These are phyloP conservation scores for Drosophila rhopaloa DNA, from an alignment of 1,140 invertebrate species.

Conservation along the genomic window DNA sequence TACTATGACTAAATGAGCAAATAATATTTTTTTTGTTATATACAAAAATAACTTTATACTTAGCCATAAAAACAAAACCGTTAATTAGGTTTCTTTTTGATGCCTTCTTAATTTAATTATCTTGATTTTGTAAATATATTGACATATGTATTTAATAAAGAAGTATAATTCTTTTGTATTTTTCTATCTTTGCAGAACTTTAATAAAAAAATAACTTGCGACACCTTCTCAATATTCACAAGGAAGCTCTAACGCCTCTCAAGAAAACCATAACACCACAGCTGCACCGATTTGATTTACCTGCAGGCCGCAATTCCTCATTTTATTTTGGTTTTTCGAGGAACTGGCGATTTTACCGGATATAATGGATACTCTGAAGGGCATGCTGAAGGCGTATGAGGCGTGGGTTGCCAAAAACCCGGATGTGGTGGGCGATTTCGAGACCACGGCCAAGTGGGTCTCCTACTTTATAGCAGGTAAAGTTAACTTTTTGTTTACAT, in stretches of 20 bases:
- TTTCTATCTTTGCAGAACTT: not conserved
- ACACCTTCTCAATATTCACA: not conserved
- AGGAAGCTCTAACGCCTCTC: slow-evolving; percentile 18
- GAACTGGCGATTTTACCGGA: slow-evolving; percentile 7
- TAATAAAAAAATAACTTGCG: not conserved
- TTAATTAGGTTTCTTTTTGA: no score
- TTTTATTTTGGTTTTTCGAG: slow-evolving; percentile 17
- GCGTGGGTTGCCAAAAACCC: slow-evolving; percentile 90
- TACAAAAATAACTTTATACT: no score
- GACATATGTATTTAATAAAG: not conserved
- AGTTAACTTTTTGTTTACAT: not conserved
- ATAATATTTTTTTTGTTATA: no score
- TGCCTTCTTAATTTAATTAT: no score
- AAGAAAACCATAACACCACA: not conserved
- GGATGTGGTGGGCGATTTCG: slow-evolving; percentile 88
- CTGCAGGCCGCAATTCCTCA: slow-evolving; percentile 11
- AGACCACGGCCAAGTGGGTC: slow-evolving; percentile 90
- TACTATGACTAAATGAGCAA: no score
- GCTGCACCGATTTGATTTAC: slow-evolving; percentile 11
- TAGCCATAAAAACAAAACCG: no score
- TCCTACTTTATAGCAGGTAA: slow-evolving; percentile 91
- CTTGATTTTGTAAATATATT: no score
- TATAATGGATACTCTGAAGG: slow-evolving; percentile 66
- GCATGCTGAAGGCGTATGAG: slow-evolving; percentile 87
- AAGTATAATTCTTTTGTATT: no score